Conservation (phyloP, 2,113 vertebrate species). For the Gadus chalcogrammus region DNA sequence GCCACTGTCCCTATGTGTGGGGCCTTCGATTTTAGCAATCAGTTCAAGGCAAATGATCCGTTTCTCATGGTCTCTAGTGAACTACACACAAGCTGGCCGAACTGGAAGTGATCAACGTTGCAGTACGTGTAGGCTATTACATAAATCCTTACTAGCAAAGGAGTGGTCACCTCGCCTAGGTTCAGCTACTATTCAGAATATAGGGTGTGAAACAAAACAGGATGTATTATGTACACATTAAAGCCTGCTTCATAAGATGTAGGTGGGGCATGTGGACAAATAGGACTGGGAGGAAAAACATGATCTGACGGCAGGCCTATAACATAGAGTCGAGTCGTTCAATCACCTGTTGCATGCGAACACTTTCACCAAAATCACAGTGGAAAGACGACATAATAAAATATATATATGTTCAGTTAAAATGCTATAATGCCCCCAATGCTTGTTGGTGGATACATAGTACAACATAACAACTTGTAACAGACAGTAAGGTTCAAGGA, state of each 20-base stretch:
- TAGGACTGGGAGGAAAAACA: too few relatives aligned
- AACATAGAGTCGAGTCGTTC: background rate
- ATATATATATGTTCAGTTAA: background rate
- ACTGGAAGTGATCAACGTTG: too few relatives aligned
- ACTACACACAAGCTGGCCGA: constrained; percentile 5
- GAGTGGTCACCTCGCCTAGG: too few relatives aligned
- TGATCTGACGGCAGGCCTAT: background rate
- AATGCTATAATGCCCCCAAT: background rate
- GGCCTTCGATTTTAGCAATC: constrained; percentile 18
- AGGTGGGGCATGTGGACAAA: too few relatives aligned
- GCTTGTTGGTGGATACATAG: background rate
- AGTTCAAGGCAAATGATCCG: constrained; percentile 17
- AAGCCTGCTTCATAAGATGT: too few relatives aligned
- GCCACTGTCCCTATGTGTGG: background rate
- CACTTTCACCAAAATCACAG: background rate
- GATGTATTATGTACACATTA: too few relatives aligned
- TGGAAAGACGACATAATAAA: background rate
- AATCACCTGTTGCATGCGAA: background rate
- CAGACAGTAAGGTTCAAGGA: background rate
- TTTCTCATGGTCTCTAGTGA: constrained; percentile 11
- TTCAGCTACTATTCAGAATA: too few relatives aligned
- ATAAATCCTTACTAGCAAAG: too few relatives aligned
- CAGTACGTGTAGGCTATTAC: too few relatives aligned
- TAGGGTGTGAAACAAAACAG: too few relatives aligned
- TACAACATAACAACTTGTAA: background rate